phyloP scores from a whole-genome alignment of 1,140 invertebrate species.

The Heliothis virescens region DNA sequence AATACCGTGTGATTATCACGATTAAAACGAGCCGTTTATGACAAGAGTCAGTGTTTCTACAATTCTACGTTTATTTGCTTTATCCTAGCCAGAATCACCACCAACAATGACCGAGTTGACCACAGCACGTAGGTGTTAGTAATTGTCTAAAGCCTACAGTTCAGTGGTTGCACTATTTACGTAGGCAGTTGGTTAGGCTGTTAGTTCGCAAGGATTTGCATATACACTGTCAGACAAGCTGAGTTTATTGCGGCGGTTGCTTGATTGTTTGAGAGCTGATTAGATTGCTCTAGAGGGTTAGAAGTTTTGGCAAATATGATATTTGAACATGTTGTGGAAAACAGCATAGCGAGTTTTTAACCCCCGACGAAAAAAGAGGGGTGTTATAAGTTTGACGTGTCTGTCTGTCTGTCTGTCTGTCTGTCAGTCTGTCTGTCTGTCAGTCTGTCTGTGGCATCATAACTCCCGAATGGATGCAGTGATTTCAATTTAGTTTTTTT shows the following conservation, averaged over 20 bases:
- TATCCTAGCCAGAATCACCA: too few relatives aligned
- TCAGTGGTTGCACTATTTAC: slow-evolving; percentile 19
- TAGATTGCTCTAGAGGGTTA: neutral
- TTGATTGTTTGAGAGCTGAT: slow-evolving; percentile 26
- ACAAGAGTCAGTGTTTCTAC: slow-evolving; percentile 3
- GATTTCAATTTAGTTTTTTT: too few relatives aligned
- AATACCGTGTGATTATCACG: neutral
- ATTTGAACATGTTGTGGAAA: too few relatives aligned
- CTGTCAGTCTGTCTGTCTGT: too few relatives aligned
- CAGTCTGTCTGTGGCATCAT: too few relatives aligned
- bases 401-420: too few relatives aligned
- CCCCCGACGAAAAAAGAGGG: too few relatives aligned
- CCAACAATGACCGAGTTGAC: slow-evolving; percentile 13
- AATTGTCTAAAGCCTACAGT: slow-evolving; percentile 21
- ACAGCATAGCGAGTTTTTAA: too few relatives aligned
- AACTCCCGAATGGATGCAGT: too few relatives aligned
- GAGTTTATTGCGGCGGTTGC: slow-evolving; percentile 12
- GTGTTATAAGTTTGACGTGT: too few relatives aligned
- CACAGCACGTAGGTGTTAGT: slow-evolving; percentile 33
- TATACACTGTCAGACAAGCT: slow-evolving; percentile 17
- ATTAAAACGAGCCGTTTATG: neutral
- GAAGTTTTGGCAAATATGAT: too few relatives aligned
- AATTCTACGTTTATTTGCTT: neutral
- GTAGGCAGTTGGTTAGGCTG: slow-evolving; percentile 20
- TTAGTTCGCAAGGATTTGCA: slow-evolving; percentile 25